Base-by-base conservation (phyloP, 2,797 vertebrate species). In the Graptemys geographica region DNA sequence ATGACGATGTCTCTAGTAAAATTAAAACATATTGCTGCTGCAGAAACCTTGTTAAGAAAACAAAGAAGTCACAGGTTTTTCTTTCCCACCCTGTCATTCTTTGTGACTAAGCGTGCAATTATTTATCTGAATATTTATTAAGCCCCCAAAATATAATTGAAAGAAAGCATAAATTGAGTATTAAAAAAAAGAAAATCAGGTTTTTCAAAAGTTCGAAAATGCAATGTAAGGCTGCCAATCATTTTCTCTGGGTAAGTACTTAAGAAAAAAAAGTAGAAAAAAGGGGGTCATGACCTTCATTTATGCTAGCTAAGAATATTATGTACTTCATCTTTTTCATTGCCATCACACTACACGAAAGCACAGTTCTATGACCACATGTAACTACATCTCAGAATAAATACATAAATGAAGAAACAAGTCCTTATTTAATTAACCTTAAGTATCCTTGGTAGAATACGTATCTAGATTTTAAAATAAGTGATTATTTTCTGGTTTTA, bases 1-100 rank as follows among this genome's bases (percentile, higher is more conserved):
- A 97, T 93, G 52, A 86, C 81, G n/a, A 81, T 79, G 82, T 90
- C 81, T 97, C 79, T 92, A 82, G 90, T 76, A 96, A 98, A 96
- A 95, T 90, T 13, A 90, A 94, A 97, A 89, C 19, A 88, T 86
- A 84, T 72, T 96, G 88, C 25, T 82, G 87, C 79, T 95, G 47
- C 49, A 94, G 80, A 95, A 96, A 95, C 13, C 87, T 95, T 88
- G 51, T 79, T 83, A 95, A 89, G 49, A 81, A 95, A 97, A 91
- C 4, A 90, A 91, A 96, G n/a, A 44, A 33, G 87, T 72, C 4
- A 12, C 37, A 25, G 11, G 52, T 92, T 88, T 92, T 79, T 92
- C 15, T 85, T 90, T 90, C 89, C 33, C 21, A 80, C 28, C 8
- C 57, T 57, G 44, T 83, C 33, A 91, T 89, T 94, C 80, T 62